A percentile compares a stretch with the other conserved stretches of the same genome.
phyloP scores from a whole-genome alignment of 2,888 invertebrate species.

The Calliscelio sp. region DNA sequence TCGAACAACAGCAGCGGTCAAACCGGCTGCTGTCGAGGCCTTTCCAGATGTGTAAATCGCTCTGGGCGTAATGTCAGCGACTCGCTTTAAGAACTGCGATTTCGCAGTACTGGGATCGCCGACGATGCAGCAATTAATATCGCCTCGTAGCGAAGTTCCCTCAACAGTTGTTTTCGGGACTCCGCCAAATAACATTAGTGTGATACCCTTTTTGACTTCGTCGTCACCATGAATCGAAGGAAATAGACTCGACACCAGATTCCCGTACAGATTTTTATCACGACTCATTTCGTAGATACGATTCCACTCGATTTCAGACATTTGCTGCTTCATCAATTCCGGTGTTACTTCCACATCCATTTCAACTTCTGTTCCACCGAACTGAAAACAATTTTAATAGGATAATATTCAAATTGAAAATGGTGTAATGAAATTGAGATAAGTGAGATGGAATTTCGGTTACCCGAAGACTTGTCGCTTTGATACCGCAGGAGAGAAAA shows the following conservation, averaged over 20 bases:
- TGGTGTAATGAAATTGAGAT: too few species aligned
- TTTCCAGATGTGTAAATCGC: constrained; percentile 99
- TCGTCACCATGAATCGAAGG: constrained; percentile 99
- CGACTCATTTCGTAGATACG: constrained; percentile 99
- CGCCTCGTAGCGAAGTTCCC: constrained; percentile 96
- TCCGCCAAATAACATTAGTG: constrained; percentile 98
- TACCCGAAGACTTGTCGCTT: too few species aligned
- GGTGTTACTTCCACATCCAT: constrained; percentile 96
- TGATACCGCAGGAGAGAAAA: too few species aligned
- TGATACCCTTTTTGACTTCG: constrained; percentile 96
- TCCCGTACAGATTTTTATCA: constrained; percentile 95
- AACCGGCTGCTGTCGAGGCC: constrained; percentile 98
- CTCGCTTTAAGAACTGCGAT: constrained; percentile 98
- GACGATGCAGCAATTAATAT: constrained; percentile 98
- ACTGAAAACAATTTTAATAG: too few species aligned
- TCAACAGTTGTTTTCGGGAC: constrained; percentile 97
- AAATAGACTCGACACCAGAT: constrained; percentile 96
- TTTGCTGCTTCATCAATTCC: constrained; percentile 96
- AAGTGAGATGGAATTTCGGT: too few species aligned
- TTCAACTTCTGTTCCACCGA: constrained; percentile 94
- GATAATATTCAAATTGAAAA: too few species aligned
- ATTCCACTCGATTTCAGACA: constrained; percentile 97
- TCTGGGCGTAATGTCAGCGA: constrained; percentile 96
- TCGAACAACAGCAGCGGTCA: constrained; percentile 99
- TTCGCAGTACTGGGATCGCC: constrained; percentile 99